Conservation (phyloP, 2,113 vertebrate species). For the Sinocyclocheilus anophthalmus region DNA sequence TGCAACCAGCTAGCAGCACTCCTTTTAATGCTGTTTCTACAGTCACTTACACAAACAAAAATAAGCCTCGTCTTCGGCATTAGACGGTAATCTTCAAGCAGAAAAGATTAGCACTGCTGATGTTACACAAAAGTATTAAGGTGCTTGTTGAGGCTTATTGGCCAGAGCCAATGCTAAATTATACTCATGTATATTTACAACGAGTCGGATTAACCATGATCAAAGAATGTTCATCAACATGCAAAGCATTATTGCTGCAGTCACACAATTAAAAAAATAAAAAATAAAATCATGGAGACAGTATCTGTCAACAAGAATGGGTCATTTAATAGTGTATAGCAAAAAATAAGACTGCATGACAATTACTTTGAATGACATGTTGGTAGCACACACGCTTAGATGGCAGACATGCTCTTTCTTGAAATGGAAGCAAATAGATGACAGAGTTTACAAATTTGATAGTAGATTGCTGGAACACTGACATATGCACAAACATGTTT, state of each 20-base stretch:
- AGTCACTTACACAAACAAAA: conserved; percentile 23
- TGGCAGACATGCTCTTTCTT: background rate
- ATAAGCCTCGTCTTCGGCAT: conserved; percentile 13
- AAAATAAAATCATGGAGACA: too few species aligned
- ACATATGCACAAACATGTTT: too few species aligned
- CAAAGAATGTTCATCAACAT: conserved; percentile 23
- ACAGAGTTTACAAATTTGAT: background rate
- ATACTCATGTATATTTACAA: conserved; percentile 9
- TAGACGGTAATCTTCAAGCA: conserved; percentile 19
- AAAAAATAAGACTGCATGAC: background rate
- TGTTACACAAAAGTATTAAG: conserved; percentile 18
- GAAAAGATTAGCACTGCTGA: conserved; percentile 7
- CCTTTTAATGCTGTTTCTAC: background rate
- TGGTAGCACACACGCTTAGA: background rate
- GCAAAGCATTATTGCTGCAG: background rate
- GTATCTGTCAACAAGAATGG: background rate
- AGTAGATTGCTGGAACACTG: too few species aligned
- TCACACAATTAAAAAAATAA: background rate
- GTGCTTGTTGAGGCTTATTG: background rate
- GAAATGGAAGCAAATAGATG: background rate
- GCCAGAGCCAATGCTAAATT: conserved; percentile 1
- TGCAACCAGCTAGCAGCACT: background rate
- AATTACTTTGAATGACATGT: background rate
- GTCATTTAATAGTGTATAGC: background rate
- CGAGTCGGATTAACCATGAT: conserved; percentile 2